Base-by-base conservation (phyloP, 2,888 invertebrate species). In the Eupithecia pulchellata region DNA sequence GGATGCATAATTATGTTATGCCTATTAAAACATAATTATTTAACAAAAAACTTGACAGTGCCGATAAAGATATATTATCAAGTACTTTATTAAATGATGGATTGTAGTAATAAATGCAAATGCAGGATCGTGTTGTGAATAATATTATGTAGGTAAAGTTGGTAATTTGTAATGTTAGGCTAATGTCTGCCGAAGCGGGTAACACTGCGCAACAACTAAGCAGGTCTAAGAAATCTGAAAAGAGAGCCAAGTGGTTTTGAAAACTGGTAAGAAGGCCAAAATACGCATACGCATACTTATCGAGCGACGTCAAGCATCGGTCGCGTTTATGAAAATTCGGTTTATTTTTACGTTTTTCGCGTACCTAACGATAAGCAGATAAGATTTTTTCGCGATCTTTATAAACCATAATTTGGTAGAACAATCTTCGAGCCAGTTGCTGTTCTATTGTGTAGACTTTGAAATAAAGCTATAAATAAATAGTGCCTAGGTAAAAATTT, bases 21-120 rank as follows among this genome's bases (percentile, higher is more conserved):
- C 47, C 20, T 11, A 17, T 6, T 57, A 57, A 57, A 25, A 61
- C 32, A 34, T 20, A 34, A 5, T 34, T 61, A 61, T 34, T n/a
- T 36, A 20, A 61, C 34, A 34, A 61, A 36, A n/a, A 65, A 55
- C 76, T 73, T 79, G 69, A 69, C 61, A 64, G 30, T 78, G 77
- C 67, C 68, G 78, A 66, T 68, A 69, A 73, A 78, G 77, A 82
- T 82, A 79, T 82, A 81, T 77, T 80, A 82, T 79, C 81, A 81
- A 83, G 83, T 86, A 86, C 75, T 72, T 78, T 86, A 77, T 75
- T 73, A 82, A 81, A 84, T 91, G 90, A 91, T 90, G 85, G 87
- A 92, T 90, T 87, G 68, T 75, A 85, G 87, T 88, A 88, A 87
- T 85, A 86, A 86, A 91, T 89, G 86, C 84, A 87, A 87, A 89